These are phyloP conservation scores for Sebastes glaucus DNA, from an alignment of 2,797 vertebrate species.

Conservation along the genomic window DNA sequence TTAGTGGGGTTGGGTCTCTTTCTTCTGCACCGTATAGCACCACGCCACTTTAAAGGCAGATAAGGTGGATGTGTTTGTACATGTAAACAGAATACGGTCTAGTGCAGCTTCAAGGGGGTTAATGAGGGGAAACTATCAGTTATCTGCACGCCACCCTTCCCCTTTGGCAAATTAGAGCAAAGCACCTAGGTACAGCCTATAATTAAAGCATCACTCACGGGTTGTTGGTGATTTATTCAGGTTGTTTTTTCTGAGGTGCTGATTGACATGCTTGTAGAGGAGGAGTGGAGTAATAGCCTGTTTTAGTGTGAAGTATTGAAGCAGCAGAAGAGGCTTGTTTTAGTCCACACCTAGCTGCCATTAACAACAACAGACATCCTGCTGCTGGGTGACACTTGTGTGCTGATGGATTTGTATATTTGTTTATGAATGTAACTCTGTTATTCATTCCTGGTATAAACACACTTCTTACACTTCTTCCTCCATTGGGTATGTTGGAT, in stretches of 20 bases:
- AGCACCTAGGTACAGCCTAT: constrained; percentile 1
- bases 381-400: background rate
- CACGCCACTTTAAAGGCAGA: background rate
- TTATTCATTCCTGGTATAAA: background rate
- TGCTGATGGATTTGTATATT: background rate
- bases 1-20: background rate
- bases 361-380: constrained; percentile 4
- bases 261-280: background rate
- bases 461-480: background rate
- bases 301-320: constrained; percentile 1
- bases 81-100: background rate
- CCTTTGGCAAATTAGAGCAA: constrained; percentile 3
- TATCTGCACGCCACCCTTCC: constrained; percentile 4
- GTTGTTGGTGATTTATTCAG: background rate
- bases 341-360: constrained; percentile 2
- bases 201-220: constrained; percentile 18
- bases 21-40: background rate
- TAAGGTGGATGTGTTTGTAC: background rate
- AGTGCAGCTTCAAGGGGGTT: background rate
- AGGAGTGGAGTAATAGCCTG: constrained; percentile 4
- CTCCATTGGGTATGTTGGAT: background rate
- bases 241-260: constrained; percentile 15
- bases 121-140: background rate
- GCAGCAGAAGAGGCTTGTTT: background rate
- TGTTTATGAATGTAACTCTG: no score